A percentile compares a stretch with the other conserved stretches of the same genome.
phyloP scores from a whole-genome alignment of 2,888 invertebrate genomes.

The Cosmia trapezina region DNA sequence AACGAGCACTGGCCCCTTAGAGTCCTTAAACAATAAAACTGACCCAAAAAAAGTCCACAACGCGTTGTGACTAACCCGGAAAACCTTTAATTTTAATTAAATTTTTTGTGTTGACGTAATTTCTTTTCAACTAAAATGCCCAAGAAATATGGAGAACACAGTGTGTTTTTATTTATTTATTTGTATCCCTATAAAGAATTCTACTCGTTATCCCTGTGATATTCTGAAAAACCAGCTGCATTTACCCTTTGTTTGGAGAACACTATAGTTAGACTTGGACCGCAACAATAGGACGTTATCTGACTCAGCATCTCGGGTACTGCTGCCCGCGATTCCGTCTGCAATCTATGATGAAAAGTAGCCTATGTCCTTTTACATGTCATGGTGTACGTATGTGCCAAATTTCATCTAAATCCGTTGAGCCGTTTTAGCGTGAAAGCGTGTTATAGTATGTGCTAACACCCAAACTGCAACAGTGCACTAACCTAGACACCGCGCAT shows the following conservation, averaged over 20 bases:
- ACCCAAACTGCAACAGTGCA: no score
- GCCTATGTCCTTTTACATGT: no score
- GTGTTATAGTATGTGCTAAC: no score
- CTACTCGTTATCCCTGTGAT: conserved; percentile 7
- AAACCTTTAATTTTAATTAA: not conserved
- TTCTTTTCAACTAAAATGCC: no score
- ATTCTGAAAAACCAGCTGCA: not conserved
- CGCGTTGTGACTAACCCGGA: not conserved
- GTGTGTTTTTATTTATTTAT: not conserved
- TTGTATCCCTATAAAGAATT: not conserved
- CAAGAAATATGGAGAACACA: not conserved
- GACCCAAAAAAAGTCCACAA: not conserved
- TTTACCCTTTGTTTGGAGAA: conserved; percentile 6
- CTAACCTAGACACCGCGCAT: no score
- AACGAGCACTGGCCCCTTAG: not conserved
- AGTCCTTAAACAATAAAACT: no score
- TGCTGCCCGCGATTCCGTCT: no score
- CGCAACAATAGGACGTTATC: conserved; percentile 11
- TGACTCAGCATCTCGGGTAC: no score
- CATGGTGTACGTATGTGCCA: no score
- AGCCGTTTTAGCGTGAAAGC: no score
- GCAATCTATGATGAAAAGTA: no score
- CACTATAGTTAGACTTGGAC: not conserved
- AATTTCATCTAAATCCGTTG: no score
- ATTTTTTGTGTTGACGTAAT: not conserved